Evolutionary conservation across 2,888 invertebrate species (phyloP).

Genomic region (Papilio protenor): DNA sequence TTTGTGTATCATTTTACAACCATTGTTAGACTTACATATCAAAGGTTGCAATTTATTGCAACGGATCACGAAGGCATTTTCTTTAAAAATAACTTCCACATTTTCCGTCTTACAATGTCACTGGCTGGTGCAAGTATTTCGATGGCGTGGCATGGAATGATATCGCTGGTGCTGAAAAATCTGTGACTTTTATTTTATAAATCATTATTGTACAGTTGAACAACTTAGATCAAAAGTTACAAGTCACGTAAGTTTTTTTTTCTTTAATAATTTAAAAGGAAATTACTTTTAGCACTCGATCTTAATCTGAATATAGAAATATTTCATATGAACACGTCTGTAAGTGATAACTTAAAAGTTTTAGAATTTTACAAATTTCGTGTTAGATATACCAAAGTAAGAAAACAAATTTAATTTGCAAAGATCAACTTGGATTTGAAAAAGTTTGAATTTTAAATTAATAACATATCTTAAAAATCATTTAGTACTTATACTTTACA

Average conservation of each 20-base stretch:
- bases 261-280: neutral
- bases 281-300: neutral
- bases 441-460: neutral
- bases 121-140: slow-evolving; percentile 41
- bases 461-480: neutral
- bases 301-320: neutral
- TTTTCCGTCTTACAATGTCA: slow-evolving; percentile 39
- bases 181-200: slow-evolving; percentile 13
- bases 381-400: no score
- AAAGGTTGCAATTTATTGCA: slow-evolving; percentile 46
- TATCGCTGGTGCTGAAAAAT: slow-evolving; percentile 41
- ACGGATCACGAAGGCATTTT: slow-evolving; percentile 51
- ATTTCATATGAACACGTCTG: neutral
- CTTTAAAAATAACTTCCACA: slow-evolving; percentile 53
- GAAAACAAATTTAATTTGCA: no score
- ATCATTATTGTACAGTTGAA: neutral
- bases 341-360: neutral
- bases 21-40: slow-evolving; percentile 32
- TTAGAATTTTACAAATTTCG: neutral
- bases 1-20: slow-evolving; percentile 22
- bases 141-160: slow-evolving; percentile 38
- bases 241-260: neutral
- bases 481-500: neutral
- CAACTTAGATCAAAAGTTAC: slow-evolving; percentile 12
- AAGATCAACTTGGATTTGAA: no score